Conservation (phyloP, 2,888 invertebrate genomes). For the Eupithecia insigniata region DNA sequence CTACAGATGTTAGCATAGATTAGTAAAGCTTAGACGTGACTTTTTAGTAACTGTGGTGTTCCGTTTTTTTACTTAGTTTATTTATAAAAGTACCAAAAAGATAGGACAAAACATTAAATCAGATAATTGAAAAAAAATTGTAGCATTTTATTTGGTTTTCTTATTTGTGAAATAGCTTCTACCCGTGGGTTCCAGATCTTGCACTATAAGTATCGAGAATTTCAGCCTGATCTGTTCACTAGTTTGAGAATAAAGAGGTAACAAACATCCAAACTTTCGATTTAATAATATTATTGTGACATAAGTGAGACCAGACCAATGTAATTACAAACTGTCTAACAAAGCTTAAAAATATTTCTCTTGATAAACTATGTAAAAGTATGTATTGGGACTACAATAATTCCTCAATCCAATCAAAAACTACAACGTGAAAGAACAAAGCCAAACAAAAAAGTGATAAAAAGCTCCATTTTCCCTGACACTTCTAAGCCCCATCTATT, state of each 20-base stretch:
- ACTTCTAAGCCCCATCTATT: slow-evolving; percentile 45
- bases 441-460: neutral
- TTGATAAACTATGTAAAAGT: neutral
- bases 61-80: neutral
- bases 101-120: neutral
- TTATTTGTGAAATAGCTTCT: neutral
- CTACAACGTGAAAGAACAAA: neutral
- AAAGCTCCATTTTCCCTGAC: neutral
- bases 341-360: neutral
- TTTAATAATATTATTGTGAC: neutral
- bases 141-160: neutral
- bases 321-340: neutral
- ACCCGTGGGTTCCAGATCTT: neutral
- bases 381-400: neutral
- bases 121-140: neutral
- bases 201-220: neutral
- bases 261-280: neutral
- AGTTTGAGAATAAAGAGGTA: neutral
- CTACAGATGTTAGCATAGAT: slow-evolving; percentile 74
- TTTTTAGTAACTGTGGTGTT: neutral
- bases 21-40: slow-evolving; percentile 38
- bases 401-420: neutral
- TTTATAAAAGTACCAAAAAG: neutral
- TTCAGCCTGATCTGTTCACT: neutral
- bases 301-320: neutral